Base-by-base conservation (phyloP, 2,797 vertebrate species). In the Chiroxiphia lanceolata region DNA sequence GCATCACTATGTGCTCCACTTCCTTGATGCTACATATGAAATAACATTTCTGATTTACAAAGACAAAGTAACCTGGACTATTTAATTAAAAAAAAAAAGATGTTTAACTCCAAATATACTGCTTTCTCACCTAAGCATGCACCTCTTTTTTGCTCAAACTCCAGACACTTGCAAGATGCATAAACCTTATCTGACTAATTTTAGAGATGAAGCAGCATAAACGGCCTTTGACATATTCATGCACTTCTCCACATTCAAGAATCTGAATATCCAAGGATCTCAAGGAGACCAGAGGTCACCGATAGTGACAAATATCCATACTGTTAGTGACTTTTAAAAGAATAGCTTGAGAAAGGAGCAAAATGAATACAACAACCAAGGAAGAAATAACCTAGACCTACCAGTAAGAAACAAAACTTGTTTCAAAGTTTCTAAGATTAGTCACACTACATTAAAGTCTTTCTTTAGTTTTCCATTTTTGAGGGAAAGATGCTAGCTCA, bases 21-120 rank as follows among this genome's bases (percentile, higher is more conserved):
- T 42, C 51, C 45, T 65, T 71, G 80, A 68, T 1, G 0, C 31
- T 80, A 81, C 72, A 16, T 4, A 2, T 57, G 38, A 85, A 92
- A 63, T 57, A 92, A 45, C 47, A 40, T 57, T 93, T 65, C 22
- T 83, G 76, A 11, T 85, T 87, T 93, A 75, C 40, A 91, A 86
- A 87, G 51, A 56, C 56, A 75, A 6, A 56, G 42, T 53, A 91
- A 63, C 20, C 31, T 65, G 56, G 10, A 80, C 15, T 75, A 5
- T 15, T 79, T 74, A 67, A 64, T 8, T 42, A 29, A 44, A 85
- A 22, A 15, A 22, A 5, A 42, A 51, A 36, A 36, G 2, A 76
- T 4, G 1, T 19, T 72, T 74, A 80, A 67, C 45, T 80, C 13
- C 33, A 67, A 48, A 63, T 7, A 47, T 16, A 27, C 7, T 1